A percentile compares a stretch with the other conserved stretches of the same genome.
These are phyloP conservation scores for Agonopterix heracliana DNA, from an alignment of 2,888 invertebrate species.

Conservation along the genomic window DNA sequence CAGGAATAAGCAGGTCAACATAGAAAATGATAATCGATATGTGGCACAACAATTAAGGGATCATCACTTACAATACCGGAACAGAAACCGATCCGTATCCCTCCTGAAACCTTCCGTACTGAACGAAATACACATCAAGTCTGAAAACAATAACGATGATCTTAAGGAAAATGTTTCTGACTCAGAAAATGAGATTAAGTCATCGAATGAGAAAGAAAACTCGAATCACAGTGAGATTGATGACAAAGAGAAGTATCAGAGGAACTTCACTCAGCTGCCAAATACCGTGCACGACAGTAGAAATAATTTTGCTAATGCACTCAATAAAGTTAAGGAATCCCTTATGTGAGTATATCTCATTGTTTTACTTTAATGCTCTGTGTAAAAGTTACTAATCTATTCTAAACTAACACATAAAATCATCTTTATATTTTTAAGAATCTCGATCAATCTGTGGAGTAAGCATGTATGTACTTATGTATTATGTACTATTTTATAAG, in stretches of 20 bases:
- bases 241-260: conserved; percentile 46
- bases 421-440: too few relatives aligned
- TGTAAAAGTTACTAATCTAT: not conserved
- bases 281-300: conserved; percentile 53
- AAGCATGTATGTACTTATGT: too few relatives aligned
- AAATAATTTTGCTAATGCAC: conserved; percentile 58
- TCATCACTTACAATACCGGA: conserved; percentile 54
- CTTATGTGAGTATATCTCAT: conserved; percentile 47
- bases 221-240: conserved; percentile 50
- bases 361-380: not conserved
- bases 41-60: conserved; percentile 66
- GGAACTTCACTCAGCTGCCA: conserved; percentile 42
- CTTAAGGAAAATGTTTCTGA: conserved; percentile 49
- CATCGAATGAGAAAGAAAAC: conserved; percentile 54
- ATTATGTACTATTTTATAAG: too few relatives aligned
- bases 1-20: conserved; percentile 58
- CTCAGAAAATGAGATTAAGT: conserved; percentile 52
- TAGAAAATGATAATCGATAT: conserved; percentile 61
- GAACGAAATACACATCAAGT: conserved; percentile 63
- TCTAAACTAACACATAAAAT: not conserved
- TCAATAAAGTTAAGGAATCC: conserved; percentile 64
- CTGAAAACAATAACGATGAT: conserved; percentile 50
- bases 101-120: conserved; percentile 65
- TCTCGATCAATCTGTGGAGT: too few relatives aligned
- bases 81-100: conserved; percentile 51